Base-by-base conservation (phyloP, 2,888 invertebrate genomes). In the Drosophila algonquin region DNA sequence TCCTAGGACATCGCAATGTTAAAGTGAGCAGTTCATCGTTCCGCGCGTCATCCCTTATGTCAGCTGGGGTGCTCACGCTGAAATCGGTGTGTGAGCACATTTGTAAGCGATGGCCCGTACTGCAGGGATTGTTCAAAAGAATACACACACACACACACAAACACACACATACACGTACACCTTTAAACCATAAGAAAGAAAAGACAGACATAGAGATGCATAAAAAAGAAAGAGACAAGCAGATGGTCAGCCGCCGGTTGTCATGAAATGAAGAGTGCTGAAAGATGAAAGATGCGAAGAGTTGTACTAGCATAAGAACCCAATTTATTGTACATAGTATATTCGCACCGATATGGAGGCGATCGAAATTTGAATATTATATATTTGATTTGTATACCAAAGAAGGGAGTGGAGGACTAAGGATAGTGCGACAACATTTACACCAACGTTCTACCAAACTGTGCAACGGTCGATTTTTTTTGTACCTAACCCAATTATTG, bases 331-430 rank as follows among this genome's bases (percentile, higher is more conserved):
- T 71, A 71, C 16, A 63, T 71, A 69, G 46, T 54, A 55, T 47
- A 48, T 35, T 35, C 10, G 47, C 40, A 40, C 51, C 32, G 35
- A 44, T 7, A 70, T 51, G 50, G 51, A 21, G 48, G 48, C 58
- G 68, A 68, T 57, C 68, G 53, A 47, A 60, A 74, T 56, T 60
- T 60, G 55, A 73, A 72, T 72, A 72, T 72, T 58, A 72, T 73
- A 73, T 73, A 72, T 73, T 72, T 72, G 57, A 73, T 64, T 73
- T 71, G 44, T 54, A 32, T 16, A 24, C 44, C 7, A 51, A 32
- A 7, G 24, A n/a, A 4, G n/a, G 24, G 48, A 14, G 14, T 47
- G 21, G 21, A 21, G 21, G 21, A 21, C 21, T 21, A 21, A 21
- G 21, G 35, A 35, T 7, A 30, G 35, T 35, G 12, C 12, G 4